Percentiles rank a stretch among this genome's conserved stretches.
Conservation (phyloP, 2,797 vertebrate genomes). For the Peromyscus nudipes region DNA sequence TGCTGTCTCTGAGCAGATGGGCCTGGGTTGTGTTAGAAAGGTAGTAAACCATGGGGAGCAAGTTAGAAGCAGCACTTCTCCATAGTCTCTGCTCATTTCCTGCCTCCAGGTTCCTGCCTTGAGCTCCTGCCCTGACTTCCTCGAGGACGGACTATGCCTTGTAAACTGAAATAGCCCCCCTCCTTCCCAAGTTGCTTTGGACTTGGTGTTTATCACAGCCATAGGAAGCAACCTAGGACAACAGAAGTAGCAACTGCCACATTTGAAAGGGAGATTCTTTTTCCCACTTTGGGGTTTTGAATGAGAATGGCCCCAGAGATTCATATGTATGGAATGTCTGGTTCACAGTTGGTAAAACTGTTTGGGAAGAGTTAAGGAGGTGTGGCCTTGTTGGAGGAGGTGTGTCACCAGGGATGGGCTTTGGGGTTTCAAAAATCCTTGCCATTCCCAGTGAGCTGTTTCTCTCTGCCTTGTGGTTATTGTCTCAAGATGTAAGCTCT, state of each 20-base stretch:
- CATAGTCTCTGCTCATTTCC: background rate
- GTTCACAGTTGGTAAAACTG: background rate
- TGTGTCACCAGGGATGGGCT: background rate
- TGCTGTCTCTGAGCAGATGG: background rate
- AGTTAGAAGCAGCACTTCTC: background rate
- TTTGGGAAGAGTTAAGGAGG: background rate
- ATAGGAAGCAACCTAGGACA: background rate
- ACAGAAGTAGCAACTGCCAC: background rate
- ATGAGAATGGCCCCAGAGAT: background rate
- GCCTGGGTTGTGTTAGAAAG: background rate
- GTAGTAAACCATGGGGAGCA: background rate
- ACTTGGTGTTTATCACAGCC: background rate
- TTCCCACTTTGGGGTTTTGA: background rate
- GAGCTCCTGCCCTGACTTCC: background rate
- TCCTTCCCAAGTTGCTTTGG: background rate
- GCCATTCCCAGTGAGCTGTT: background rate
- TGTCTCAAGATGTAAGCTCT: background rate
- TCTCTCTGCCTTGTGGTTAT: background rate
- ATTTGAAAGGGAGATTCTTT: background rate
- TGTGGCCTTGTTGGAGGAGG: background rate
- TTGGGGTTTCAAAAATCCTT: background rate
- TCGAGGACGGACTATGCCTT: background rate
- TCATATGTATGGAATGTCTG: background rate
- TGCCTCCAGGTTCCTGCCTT: background rate
- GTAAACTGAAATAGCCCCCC: background rate